phyloP scores from a whole-genome alignment of 2,113 vertebrate species.

The Hypocryptadius cinnamomeus region DNA sequence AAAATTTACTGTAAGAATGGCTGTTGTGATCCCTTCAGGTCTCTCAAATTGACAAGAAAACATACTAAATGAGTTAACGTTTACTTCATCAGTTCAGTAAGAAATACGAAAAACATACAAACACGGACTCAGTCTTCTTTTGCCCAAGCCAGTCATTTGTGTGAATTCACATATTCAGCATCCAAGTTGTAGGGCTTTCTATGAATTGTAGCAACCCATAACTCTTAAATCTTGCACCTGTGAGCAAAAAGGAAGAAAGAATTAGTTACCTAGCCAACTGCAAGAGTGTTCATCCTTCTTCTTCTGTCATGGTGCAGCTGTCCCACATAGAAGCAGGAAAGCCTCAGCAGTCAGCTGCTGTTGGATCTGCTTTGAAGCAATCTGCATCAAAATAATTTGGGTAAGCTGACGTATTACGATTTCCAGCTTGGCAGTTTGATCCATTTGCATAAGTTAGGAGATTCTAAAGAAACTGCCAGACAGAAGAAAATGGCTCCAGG shows the following conservation, averaged over 20 bases:
- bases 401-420: background rate
- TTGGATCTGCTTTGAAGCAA: background rate
- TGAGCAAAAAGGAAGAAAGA: background rate
- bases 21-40: fast-evolving
- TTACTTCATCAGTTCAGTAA: background rate
- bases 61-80: background rate
- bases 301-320: fast-evolving
- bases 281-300: background rate
- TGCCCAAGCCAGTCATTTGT: background rate
- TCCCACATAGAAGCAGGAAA: background rate
- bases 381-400: background rate
- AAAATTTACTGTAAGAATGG: background rate
- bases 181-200: background rate
- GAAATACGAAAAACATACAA: background rate
- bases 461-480: background rate
- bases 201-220: background rate
- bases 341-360: background rate
- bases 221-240: background rate
- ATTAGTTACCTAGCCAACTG: background rate
- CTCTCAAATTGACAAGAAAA: background rate
- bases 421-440: background rate
- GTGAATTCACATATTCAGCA: background rate
- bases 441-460: background rate
- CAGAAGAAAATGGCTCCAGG: background rate
- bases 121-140: background rate